These are phyloP conservation scores for Andrena trimmerana DNA, from an alignment of 2,888 invertebrate species.

Conservation along the genomic window DNA sequence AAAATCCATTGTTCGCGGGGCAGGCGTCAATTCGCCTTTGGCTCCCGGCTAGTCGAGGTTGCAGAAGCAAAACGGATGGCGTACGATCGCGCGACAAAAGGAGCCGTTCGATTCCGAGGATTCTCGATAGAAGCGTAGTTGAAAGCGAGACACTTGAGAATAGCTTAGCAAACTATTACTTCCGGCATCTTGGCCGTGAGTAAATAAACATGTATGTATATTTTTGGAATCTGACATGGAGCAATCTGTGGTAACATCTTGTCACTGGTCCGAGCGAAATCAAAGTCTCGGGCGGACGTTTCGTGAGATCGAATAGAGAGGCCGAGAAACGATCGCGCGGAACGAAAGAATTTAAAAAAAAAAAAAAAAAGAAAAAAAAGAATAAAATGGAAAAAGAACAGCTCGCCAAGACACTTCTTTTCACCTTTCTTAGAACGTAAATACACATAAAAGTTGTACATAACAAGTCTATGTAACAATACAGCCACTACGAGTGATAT, in stretches of 20 bases:
- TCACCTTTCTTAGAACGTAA: slow-evolving; percentile 60
- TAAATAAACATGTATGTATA: slow-evolving; percentile 45
- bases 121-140: slow-evolving; percentile 64
- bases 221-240: slow-evolving; percentile 56
- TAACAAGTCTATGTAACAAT: slow-evolving; percentile 54
- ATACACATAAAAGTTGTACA: slow-evolving; percentile 57
- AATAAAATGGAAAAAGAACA: background rate
- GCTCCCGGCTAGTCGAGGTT: background rate
- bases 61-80: too few species aligned
- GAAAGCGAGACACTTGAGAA: slow-evolving; percentile 74
- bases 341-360: background rate
- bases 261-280: slow-evolving; percentile 52
- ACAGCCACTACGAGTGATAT: slow-evolving; percentile 63
- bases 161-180: slow-evolving; percentile 66
- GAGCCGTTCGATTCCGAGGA: slow-evolving; percentile 23
- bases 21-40: background rate
- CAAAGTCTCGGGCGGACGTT: slow-evolving; percentile 23
- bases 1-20: slow-evolving; percentile 52
- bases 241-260: slow-evolving; percentile 67
- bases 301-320: background rate
- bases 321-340: background rate
- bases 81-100: too few species aligned
- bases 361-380: background rate
- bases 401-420: slow-evolving; percentile 49
- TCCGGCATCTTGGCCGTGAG: slow-evolving; percentile 52